Evolutionary conservation across 2,797 vertebrate species (phyloP), one percentile per base, ranked within the genome.

Genomic region (Myripristis jacobus): DNA sequence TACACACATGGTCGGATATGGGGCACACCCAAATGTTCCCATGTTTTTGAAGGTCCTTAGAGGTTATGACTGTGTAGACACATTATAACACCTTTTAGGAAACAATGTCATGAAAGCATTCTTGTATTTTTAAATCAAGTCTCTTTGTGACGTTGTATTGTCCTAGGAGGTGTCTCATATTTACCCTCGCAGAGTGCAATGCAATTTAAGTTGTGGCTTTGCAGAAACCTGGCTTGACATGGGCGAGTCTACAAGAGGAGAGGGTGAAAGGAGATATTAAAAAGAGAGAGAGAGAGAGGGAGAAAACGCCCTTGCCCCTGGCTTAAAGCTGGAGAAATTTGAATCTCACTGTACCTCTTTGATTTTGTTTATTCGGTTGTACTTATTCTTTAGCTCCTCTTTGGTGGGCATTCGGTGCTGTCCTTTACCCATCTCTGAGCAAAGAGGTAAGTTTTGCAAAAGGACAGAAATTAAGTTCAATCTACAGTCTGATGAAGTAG

Each of bases 1-100:
- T 98, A 90, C 97, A 98, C 87, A 98, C 97, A 0, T 98, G 95
- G 88, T 98, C 96, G 0, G 97, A 94, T 73, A 95, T 91, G 0
- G 97, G 96, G 89, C 97, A 98, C 57, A 98, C 96, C 97, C 97
- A 98, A 81, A 98, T 96, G 90, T 98, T 96, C 31, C 96, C 96
- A 0, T 98, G 96, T 80, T 98, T 98, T 88, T 97, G 96, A 78
- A 98, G 95, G 73, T 96, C 94, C 90, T 96, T 96, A 36, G 97
- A 98, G 64, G 96, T 98, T 90, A 98, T 96, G 61, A 98, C 97
- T 98, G 92, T 65, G 24, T 43, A 70, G 47, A 84, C 11, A 82
- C 22, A 64, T 6, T 64, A n/a, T n/a, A 2, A 61, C 1, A 61
- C 1, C 12, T 3, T 59, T 61, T 13, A 6, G 10, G 31, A 24